Evolutionary conservation across 2,113 vertebrate species (phyloP).

Genomic region (Symphodus melops): DNA sequence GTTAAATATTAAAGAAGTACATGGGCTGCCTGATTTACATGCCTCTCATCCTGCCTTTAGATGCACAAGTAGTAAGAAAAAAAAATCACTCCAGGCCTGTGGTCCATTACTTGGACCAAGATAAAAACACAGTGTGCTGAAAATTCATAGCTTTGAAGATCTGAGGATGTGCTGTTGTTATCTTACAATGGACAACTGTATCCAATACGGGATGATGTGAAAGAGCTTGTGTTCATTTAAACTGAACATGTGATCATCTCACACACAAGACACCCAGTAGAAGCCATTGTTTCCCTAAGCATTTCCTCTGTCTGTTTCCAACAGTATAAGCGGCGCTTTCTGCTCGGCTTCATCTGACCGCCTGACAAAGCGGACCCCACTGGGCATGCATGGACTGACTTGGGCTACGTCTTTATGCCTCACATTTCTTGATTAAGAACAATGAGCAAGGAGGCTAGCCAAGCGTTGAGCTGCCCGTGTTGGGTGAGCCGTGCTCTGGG

Average conservation of each 20-base stretch:
- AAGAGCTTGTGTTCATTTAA: constrained; percentile 27
- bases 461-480: constrained; percentile 69
- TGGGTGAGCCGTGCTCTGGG: constrained; percentile 42
- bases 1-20: constrained; percentile 88
- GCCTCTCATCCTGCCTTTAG: constrained; percentile 79
- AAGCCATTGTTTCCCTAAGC: constrained; percentile 33
- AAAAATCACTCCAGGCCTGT: constrained; percentile 63
- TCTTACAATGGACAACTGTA: constrained; percentile 40
- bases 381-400: constrained; percentile 82
- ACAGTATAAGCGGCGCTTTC: constrained; percentile 64
- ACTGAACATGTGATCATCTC: constrained; percentile 41
- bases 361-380: constrained; percentile 76
- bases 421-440: constrained; percentile 81
- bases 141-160: constrained; percentile 59
- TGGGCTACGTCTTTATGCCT: constrained; percentile 77
- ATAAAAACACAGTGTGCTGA: constrained; percentile 42
- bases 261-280: constrained; percentile 33
- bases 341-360: constrained; percentile 73
- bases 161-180: constrained; percentile 40
- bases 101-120: constrained; percentile 65
- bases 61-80: constrained; percentile 62
- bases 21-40: constrained; percentile 84
- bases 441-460: constrained; percentile 75
- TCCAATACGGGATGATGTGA: constrained; percentile 27
- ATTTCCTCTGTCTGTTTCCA: constrained; percentile 26